A percentile compares a stretch with the other conserved stretches of the same genome.
Conservation (phyloP, 1,140 invertebrate genomes). For the Bombus polaris region DNA sequence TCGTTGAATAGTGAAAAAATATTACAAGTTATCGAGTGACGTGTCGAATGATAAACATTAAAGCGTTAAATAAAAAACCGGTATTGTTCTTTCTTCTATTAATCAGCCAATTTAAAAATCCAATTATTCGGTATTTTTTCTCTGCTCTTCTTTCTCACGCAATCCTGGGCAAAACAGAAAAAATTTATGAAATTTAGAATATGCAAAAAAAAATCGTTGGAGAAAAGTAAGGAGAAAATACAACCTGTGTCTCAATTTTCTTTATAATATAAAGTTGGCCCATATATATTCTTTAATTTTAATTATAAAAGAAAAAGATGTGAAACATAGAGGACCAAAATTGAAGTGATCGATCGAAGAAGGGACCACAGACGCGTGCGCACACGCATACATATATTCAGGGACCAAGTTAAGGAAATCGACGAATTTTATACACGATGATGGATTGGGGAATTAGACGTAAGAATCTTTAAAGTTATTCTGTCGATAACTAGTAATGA, state of each 20-base stretch:
- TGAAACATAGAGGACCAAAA: conserved; percentile 23
- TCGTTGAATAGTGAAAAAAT: not conserved
- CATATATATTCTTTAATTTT: not conserved
- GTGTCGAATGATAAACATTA: not conserved
- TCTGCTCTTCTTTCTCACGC: no score
- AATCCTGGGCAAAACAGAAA: no score
- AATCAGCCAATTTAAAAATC: no score
- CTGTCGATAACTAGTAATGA: not conserved
- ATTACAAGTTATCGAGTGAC: not conserved
- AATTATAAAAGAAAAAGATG: not conserved
- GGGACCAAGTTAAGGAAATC: conserved; percentile 14
- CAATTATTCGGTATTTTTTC: no score
- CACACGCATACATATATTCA: not conserved
- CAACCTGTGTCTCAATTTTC: not conserved
- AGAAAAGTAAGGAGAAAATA: no score
- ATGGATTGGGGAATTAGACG: conserved; percentile 92
- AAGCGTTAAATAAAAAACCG: not conserved
- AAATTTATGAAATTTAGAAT: no score
- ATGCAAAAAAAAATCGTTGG: no score
- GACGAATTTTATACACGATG: conserved; percentile 77
- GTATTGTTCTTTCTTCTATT: no score
- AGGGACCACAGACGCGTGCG: not conserved
- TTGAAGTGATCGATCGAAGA: conserved; percentile 2
- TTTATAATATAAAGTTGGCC: not conserved
- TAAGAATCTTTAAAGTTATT: conserved; percentile 82